Evolutionary conservation across 2,888 invertebrate species (phyloP), one percentile per base, ranked within the genome.

Genomic region (Phyllotreta striolata): DNA sequence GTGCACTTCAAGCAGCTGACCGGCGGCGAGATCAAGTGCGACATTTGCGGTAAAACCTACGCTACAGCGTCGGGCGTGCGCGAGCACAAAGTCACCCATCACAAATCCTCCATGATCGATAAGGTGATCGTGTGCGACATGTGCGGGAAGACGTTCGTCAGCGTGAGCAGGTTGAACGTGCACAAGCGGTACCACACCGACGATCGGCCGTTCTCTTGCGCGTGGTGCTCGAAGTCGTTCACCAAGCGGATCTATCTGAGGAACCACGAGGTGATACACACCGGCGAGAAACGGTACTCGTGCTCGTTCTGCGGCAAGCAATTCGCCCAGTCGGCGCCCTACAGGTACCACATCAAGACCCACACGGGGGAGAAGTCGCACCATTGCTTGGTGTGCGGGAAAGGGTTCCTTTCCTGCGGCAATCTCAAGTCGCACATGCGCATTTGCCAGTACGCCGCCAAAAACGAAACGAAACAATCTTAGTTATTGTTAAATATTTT

Each of bases 111-210:
- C 35, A 12, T 44, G 37, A 44, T 56, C 9, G 55, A 43, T 81
- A 67, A 84, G 83, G 74, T 80, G 75, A 43, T 84, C 80, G 60
- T 86, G 0, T 87, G 87, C 62, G 86, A 86, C 62, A 76, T 84
- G 1, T 87, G 87, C 63, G 86, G 86, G 0, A 86, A 86, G 66
- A 80, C 83, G 0, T 73, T 86, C 14, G 66, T 57, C n/a, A 66
- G 68, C 12, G 59, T 61, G 24, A 68, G 68, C 35, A 68, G 70
- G 44, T 63, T 77, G 7, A 69, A 54, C 3, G 67, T 67, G 8
- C 77, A 77, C 52, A 65, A 67, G 35, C 64, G 72, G n/a, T 69
- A 66, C 5, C 77, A 76, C 51, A 77, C 74, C 1, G 74, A 74
- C 3, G 73, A 71, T 38, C 71, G 70, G 57, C 75, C 75, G 2